Conservation (phyloP, 2,113 vertebrate species). For the Seriola dumerili region DNA sequence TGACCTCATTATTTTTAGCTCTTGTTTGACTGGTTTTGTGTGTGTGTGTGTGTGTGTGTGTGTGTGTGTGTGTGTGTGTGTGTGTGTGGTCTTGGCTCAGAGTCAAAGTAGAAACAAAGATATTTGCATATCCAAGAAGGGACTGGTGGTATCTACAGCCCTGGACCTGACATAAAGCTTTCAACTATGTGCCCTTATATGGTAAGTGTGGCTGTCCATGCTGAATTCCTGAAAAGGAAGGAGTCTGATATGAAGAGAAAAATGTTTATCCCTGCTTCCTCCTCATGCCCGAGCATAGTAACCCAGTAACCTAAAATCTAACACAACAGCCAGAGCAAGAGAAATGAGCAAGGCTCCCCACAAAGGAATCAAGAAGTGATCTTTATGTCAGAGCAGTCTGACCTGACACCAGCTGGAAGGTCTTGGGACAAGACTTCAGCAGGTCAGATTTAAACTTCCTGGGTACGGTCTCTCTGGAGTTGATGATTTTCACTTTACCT, state of each 20-base stretch:
- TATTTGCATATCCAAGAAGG: slow-evolving; percentile 9
- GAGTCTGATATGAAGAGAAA: background rate
- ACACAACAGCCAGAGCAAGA: background rate
- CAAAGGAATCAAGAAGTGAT: background rate
- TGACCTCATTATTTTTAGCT: background rate
- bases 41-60: no score
- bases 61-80: background rate
- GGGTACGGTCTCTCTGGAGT: slow-evolving; percentile 89
- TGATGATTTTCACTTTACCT: slow-evolving; percentile 91
- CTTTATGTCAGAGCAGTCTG: background rate
- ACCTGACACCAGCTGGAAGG: slow-evolving; percentile 43
- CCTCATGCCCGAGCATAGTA: background rate
- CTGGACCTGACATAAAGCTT: background rate
- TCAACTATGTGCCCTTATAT: background rate
- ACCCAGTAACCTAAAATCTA: background rate
- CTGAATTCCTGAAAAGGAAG: background rate
- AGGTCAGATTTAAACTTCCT: slow-evolving; percentile 36
- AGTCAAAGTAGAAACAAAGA: background rate
- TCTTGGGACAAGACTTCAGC: slow-evolving; percentile 70
- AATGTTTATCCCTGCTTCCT: background rate
- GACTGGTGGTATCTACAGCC: background rate
- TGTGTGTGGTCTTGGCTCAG: slow-evolving; percentile 33
- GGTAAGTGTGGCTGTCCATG: background rate
- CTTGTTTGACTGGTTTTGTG: background rate
- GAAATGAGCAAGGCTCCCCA: background rate